Conservation (phyloP, 2,797 vertebrate genomes). For the Melopsittacus undulatus region DNA sequence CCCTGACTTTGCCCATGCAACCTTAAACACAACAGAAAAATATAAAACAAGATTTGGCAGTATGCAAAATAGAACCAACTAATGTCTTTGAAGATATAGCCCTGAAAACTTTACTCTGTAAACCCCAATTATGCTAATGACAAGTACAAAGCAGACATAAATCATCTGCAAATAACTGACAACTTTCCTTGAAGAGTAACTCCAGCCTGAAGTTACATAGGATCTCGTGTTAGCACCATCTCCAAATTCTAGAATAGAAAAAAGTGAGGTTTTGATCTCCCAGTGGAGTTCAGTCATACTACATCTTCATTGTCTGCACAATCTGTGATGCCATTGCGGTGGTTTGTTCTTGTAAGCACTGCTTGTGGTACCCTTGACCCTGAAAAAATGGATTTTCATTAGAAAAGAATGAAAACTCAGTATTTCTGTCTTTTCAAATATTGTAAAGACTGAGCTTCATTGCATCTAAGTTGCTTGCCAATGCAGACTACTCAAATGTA, state of each 20-base stretch:
- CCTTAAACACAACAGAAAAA: not conserved
- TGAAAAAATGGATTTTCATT: not conserved
- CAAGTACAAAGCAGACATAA: not conserved
- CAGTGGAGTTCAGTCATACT: not conserved
- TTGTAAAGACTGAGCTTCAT: not conserved
- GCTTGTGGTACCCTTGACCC: not conserved
- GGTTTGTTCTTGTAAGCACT: not conserved
- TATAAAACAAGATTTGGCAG: not conserved
- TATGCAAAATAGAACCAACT: not conserved
- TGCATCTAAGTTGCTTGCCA: not conserved
- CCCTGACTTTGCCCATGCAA: not conserved
- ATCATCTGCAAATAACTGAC: not conserved
- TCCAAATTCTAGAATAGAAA: not conserved
- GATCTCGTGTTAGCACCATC: not conserved
- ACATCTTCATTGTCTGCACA: not conserved
- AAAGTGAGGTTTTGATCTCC: not conserved
- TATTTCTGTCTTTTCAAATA: not conserved
- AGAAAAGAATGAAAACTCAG: not conserved
- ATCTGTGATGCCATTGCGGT: not conserved
- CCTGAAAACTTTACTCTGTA: not conserved
- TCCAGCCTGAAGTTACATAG: not conserved
- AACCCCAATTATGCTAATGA: not conserved
- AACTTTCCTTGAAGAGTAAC: not conserved
- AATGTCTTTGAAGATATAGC: not conserved
- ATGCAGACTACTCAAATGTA: not conserved